Conservation (phyloP, 2,113 vertebrate genomes). For the Pelmatolapia mariae region DNA sequence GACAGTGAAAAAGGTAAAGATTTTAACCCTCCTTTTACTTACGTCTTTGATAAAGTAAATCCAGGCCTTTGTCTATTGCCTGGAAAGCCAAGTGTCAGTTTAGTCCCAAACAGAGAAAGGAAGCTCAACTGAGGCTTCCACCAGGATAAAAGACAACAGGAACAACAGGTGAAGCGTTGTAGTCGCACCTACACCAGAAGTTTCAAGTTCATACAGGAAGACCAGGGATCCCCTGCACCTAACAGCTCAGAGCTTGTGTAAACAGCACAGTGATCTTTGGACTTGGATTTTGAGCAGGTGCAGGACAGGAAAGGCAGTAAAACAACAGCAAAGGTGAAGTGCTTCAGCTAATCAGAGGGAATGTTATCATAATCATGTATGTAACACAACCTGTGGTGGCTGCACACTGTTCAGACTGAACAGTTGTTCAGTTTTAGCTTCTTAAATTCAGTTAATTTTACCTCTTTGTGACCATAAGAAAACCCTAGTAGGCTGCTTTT, state of each 20-base stretch:
- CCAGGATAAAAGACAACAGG: neutral
- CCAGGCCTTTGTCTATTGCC: neutral
- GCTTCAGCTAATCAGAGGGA: constrained; percentile 28
- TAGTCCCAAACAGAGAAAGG: neutral
- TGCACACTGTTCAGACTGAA: neutral
- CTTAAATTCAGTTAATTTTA: neutral
- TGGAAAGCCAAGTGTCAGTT: neutral
- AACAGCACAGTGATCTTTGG: constrained; percentile 64
- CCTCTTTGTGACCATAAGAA: neutral
- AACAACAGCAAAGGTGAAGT: constrained; percentile 19
- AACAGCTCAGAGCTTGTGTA: constrained; percentile 25
- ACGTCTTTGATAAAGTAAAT: neutral
- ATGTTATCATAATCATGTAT: neutral
- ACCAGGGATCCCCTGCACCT: neutral
- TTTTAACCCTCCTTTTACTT: neutral
- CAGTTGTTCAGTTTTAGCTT: neutral
- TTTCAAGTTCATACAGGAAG: constrained; percentile 14
- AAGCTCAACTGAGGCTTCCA: neutral
- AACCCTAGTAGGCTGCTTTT: neutral
- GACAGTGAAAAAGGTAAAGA: neutral
- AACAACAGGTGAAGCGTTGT: neutral
- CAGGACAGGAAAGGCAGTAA: constrained; percentile 31
- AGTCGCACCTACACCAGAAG: neutral
- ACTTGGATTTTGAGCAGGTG: constrained; percentile 31
- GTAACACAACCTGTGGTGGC: neutral